Base-by-base conservation (phyloP, 2,113 vertebrate genomes). In the Gadus chalcogrammus region DNA sequence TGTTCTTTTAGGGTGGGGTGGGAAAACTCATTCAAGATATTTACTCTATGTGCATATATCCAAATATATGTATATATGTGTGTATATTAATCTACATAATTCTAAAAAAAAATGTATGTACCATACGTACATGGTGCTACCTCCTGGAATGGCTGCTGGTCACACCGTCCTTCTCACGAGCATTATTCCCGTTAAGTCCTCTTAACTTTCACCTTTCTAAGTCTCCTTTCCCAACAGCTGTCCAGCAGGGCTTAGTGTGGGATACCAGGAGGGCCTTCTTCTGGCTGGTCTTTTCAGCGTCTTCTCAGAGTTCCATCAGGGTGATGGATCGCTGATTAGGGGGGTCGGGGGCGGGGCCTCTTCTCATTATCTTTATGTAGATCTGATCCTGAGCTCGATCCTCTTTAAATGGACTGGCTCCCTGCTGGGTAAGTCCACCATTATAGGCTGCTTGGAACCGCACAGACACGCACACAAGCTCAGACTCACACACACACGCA, bases 281-380 rank as follows among this genome's bases (percentile, higher is more conserved):
- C 66, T 76, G 61, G 75, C 73, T 83, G 71, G 73, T 62, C 84
- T 81, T 85, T 87, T 82, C 61, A 35, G 31, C 4, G 31, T 35
- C 31, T 35, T 35, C 31, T 35, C 31, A 35, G 31, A 35, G 31
- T 35, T 7, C 31, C 31, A 35, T 35, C 31, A 69, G 55, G 66
- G 79, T 72, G 74, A 85, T 73, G 73, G 85, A 85, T 84, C 71
- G 38, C 69, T 80, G 81, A 85, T 87, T 83, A 87, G 70, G 79
- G 74, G 53, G 84, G 68, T n/a, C 67, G 62, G 73, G 27, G 73
- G 27, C 24, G 55, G 59, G 68, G 67, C 77, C 79, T 89, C 85
- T 85, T 83, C 79, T 87, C 87, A 90, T 91, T 90, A 89, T 88
- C 82, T 88, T 87, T 62, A 89, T 87, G 77, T 64, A 61, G 64